Conservation (phyloP, 2,888 invertebrate species). For the Amphipoea lucens region DNA sequence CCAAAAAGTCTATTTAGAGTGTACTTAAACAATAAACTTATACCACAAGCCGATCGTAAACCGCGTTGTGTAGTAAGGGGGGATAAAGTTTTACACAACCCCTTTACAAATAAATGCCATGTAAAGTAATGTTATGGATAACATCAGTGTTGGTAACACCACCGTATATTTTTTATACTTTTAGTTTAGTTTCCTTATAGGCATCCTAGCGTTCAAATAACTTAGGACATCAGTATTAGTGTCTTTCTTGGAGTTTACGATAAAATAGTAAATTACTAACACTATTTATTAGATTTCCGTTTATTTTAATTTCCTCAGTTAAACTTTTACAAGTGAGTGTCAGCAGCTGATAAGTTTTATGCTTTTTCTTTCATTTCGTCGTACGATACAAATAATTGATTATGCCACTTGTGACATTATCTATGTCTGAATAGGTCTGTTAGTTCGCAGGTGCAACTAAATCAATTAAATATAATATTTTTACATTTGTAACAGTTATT, state of each 20-base stretch:
- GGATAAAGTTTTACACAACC: not conserved
- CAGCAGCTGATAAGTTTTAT: slow-evolving; percentile 30
- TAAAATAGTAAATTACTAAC: slow-evolving; percentile 4
- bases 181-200: not conserved
- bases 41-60: not conserved
- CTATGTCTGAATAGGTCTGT: not conserved
- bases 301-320: slow-evolving; percentile 18
- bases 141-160: not conserved
- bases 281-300: not conserved
- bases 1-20: not conserved
- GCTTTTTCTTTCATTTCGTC: not conserved
- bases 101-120: not conserved
- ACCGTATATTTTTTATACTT: not conserved
- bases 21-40: not conserved
- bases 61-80: too few species aligned
- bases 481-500: slow-evolving; percentile 10
- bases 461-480: slow-evolving; percentile 17
- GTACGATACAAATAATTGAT: not conserved
- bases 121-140: not conserved
- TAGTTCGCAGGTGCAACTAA: slow-evolving; percentile 36
- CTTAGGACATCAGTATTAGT: not conserved
- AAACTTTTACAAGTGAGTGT: not conserved
- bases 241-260: not conserved
- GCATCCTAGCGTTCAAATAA: not conserved
- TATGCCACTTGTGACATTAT: slow-evolving; percentile 18